Evolutionary conservation across 2,797 vertebrate genomes (phyloP), one percentile per base, ranked within the genome.

Genomic region (Chelon auratus): DNA sequence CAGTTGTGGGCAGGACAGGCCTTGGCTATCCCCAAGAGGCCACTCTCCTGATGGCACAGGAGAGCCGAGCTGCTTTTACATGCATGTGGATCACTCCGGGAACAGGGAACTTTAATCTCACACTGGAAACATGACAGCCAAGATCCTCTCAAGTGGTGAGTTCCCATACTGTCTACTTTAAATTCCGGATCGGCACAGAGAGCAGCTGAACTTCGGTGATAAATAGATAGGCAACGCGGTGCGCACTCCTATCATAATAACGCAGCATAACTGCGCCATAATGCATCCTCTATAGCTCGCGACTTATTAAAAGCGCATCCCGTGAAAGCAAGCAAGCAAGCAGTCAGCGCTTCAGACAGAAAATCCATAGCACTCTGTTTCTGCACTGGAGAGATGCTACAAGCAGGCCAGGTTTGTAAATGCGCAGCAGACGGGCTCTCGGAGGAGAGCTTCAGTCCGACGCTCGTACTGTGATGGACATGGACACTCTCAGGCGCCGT

Each of bases 321-420:
- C 92, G 26, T 91, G 79, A 79, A 89, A 76, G 83, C 74, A 64
- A 73, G 70, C 72, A 77, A 76, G 83, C 74, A 64, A 73, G 70
- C 72, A 77, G 72, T 48, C 78, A 88, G 80, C 15, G 3, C 72
- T 68, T 77, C 60, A 67, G 84, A 89, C 78, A 88, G 87, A 86
- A 92, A 93, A 89, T 92, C 88, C 63, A 91, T 90, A 86, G 51
- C 77, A 73, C 74, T 77, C 75, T 42, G 58, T 78, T 66, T 62
- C 72, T 85, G 78, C 84, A 54, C 60, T 45, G 61, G 78, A 80
- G 65, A 67, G 74, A 74, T 71, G 66, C 61, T 57, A 76, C 37
- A 48, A 62, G 75, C 39, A 22, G 26, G 73, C 70, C 77, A 76
- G 74, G 62, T 86, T 54, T 79, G 61, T 63, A 81, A 85, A 85